Percentiles rank a stretch among this genome's conserved stretches.
phyloP scores from a whole-genome alignment of 2,113 vertebrate genomes.

The Synchiropus splendidus region DNA sequence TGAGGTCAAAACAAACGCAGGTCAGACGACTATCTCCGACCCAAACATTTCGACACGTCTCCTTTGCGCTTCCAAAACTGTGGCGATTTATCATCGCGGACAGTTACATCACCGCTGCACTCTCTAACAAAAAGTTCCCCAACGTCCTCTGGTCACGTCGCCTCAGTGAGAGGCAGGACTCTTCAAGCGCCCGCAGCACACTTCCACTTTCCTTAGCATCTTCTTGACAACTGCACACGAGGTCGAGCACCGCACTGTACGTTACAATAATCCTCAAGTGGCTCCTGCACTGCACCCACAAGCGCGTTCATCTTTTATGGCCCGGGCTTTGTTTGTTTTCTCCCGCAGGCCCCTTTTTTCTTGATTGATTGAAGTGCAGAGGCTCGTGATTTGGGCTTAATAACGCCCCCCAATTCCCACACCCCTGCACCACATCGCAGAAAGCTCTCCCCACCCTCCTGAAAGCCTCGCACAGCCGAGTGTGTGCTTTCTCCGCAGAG shows the following conservation, averaged over 20 bases:
- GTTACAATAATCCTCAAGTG: slow-evolving; percentile 26
- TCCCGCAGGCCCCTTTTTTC: slow-evolving; percentile 29
- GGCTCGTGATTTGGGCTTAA: slow-evolving; percentile 27
- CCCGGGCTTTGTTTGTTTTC: slow-evolving; percentile 41
- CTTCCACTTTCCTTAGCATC: background rate
- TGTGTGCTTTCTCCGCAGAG: too few species aligned
- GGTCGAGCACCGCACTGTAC: slow-evolving; percentile 8
- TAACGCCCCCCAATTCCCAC: slow-evolving; percentile 16
- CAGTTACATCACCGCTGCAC: too few species aligned
- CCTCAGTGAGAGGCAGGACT: too few species aligned
- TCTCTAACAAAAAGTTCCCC: too few species aligned
- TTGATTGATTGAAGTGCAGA: slow-evolving; percentile 37
- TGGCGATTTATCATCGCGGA: too few species aligned
- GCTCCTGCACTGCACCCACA: slow-evolving; percentile 9
- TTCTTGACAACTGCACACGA: slow-evolving; percentile 2
- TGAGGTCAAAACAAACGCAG: slow-evolving; percentile 46
- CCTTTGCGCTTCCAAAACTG: too few species aligned
- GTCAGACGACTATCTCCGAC: too few species aligned
- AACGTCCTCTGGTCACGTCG: too few species aligned
- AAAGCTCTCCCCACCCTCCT: slow-evolving; percentile 5
- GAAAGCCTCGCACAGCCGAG: slow-evolving; percentile 6
- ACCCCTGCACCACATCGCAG: slow-evolving; percentile 3
- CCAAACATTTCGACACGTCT: too few species aligned
- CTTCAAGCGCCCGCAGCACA: too few species aligned
- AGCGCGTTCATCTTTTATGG: slow-evolving; percentile 37